Percentiles rank a stretch among this genome's conserved stretches.
phyloP scores from a whole-genome alignment of 2,113 vertebrate species.

The Cochlearius cochlearius region DNA sequence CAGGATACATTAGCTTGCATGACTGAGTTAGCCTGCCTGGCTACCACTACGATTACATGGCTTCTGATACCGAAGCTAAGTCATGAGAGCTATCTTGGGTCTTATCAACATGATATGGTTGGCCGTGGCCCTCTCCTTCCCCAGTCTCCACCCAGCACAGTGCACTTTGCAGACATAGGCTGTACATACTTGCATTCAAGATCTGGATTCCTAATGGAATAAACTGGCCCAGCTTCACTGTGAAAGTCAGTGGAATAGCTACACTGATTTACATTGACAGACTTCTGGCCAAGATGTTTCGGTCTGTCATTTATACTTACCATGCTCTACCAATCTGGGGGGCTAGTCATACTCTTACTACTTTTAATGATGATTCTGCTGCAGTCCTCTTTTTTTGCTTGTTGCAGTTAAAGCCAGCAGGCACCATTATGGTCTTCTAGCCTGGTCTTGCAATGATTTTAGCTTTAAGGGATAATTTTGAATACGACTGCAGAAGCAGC shows the following conservation, averaged over 20 bases:
- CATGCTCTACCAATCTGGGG: not conserved
- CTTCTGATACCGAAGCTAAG: not conserved
- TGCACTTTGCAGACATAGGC: not conserved
- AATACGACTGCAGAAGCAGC: constrained; percentile 11
- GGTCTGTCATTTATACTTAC: constrained; percentile 46
- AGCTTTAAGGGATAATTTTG: constrained; percentile 53
- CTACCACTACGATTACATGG: not conserved
- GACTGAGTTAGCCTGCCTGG: constrained; percentile 12
- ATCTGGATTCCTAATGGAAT: not conserved
- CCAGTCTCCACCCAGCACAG: not conserved
- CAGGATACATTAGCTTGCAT: not conserved
- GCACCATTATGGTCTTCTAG: constrained; percentile 42
- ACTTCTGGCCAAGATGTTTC: constrained; percentile 14
- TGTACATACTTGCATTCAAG: not conserved
- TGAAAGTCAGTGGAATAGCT: not conserved
- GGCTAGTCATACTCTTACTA: not conserved
- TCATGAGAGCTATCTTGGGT: not conserved
- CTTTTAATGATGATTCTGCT: constrained; percentile 29
- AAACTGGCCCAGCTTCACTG: not conserved
- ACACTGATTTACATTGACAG: constrained; percentile 32
- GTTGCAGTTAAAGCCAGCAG: constrained; percentile 41
- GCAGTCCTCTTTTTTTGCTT: constrained; percentile 1
- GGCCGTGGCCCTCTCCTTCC: not conserved
- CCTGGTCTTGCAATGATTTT: constrained; percentile 42
- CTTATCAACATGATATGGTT: accelerated